Conservation (phyloP, 2,888 invertebrate species). For the Drosophila mulleri region DNA sequence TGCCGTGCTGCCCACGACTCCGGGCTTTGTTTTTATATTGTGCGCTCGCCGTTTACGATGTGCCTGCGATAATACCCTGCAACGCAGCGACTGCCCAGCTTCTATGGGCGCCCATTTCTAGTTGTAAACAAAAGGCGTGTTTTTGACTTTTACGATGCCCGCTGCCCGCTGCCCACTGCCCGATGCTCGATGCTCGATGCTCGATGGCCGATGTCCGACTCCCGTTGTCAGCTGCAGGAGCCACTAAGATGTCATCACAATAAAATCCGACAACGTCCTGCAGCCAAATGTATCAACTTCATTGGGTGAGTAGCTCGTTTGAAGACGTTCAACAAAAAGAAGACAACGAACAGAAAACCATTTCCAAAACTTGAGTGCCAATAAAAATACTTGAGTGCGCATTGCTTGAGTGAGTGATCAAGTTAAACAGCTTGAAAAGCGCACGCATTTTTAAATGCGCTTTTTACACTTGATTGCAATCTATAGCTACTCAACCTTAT, state of each 20-base stretch:
- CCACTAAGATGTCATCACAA: constrained; percentile 57
- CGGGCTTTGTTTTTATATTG: constrained; percentile 51
- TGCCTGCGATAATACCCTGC: constrained; percentile 40
- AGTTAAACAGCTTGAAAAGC: constrained; percentile 1
- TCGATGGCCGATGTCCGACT: constrained; percentile 18
- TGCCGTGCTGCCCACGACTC: constrained; percentile 15
- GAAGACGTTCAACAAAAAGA: constrained; percentile 29
- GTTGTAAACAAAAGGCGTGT: constrained; percentile 61
- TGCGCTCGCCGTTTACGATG: constrained; percentile 55
- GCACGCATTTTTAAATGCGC: not conserved
- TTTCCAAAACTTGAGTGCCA: constrained; percentile 27
- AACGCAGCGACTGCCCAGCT: constrained; percentile 7
- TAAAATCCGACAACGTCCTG: constrained; percentile 47
- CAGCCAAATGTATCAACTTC: constrained; percentile 43
- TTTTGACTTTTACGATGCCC: constrained; percentile 52
- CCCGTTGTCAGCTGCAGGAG: constrained; percentile 19
- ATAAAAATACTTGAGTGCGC: constrained; percentile 31
- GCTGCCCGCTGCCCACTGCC: constrained; percentile 1
- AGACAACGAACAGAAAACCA: not conserved
- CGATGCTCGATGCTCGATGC: constrained; percentile 6
- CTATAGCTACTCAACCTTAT: not conserved
- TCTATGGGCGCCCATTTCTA: constrained; percentile 34
- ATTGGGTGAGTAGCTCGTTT: constrained; percentile 65
- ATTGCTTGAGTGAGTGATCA: constrained; percentile 17
- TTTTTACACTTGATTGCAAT: not conserved